phyloP scores from a whole-genome alignment of 2,113 vertebrate genomes.

The Austrofundulus limnaeus region DNA sequence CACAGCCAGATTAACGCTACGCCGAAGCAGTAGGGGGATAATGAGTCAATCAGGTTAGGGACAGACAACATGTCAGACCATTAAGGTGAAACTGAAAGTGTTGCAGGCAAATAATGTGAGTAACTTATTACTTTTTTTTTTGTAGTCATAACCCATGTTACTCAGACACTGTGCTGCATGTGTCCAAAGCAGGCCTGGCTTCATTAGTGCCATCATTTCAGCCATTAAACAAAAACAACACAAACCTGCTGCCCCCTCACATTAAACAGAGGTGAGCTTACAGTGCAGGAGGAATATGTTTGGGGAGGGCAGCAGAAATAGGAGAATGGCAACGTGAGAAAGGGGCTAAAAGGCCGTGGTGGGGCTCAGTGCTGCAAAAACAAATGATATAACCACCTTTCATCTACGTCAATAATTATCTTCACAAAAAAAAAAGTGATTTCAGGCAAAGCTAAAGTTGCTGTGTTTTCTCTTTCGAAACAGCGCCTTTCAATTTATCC shows the following conservation, averaged over 20 bases:
- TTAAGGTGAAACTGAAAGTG: neutral
- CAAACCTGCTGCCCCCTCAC: conserved; percentile 15
- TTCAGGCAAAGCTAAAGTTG: conserved; percentile 1
- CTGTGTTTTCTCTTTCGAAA: conserved; percentile 23
- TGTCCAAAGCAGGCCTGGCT: conserved; percentile 29
- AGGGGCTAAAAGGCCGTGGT: conserved; percentile 34
- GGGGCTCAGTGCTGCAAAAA: conserved; percentile 49
- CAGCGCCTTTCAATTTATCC: conserved; percentile 32
- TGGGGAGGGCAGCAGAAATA: conserved; percentile 38
- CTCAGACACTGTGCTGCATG: neutral
- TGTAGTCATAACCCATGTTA: conserved; percentile 1
- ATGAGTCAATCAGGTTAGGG: conserved; percentile 17
- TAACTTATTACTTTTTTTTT: neutral
- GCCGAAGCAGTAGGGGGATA: conserved; percentile 30
- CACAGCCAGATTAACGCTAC: conserved; percentile 48
- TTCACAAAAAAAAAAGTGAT: neutral
- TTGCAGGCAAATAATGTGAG: neutral
- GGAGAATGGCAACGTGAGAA: conserved; percentile 44
- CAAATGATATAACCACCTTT: conserved; percentile 64
- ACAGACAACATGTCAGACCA: conserved; percentile 16
- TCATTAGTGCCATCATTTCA: conserved; percentile 52
- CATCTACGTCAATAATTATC: conserved; percentile 33
- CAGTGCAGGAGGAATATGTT: conserved; percentile 31
- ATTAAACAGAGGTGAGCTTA: conserved; percentile 27
- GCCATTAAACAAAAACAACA: conserved; percentile 56